Base-by-base conservation (phyloP, 2,797 vertebrate species). In the Perodicticus potto region DNA sequence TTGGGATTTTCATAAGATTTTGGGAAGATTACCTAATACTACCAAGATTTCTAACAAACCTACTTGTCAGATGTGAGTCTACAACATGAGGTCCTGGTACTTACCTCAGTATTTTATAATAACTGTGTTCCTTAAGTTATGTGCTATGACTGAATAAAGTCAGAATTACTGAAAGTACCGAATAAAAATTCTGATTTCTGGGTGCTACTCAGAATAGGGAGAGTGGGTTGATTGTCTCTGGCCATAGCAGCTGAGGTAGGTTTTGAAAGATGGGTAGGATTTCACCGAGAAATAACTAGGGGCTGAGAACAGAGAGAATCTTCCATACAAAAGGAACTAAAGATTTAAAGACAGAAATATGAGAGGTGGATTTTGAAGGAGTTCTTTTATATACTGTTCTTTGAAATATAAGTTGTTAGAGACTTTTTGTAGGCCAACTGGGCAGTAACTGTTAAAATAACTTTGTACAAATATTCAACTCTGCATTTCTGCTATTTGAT, bases 361-460 rank as follows among this genome's bases (percentile, higher is more conserved):
- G 49, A 83, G 27, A 95, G 53, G 6, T 80, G 25, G n/a, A 53
- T 76, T 94, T 86, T 70, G 34, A 91, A 78, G 73, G 19, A 81
- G 17, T 82, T 29, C 12, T 86, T 72, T 89, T 43, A 61, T 40
- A 32, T 7, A 25, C 23, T 72, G 29, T 57, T 86, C 53, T 89
- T 86, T 32, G 69, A 82, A 67, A 77, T 86, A 5, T 3, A 73
- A 76, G 17, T 61, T 73, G 27, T 80, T 85, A 55, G 1, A 76
- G 61, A 32, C 10, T 16, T 74, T 84, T 69, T n/a, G 32, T 61
- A 89, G 32, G 49, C 37, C n/a, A 49, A 29, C 11, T 73, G 57
- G 34, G 14, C 32, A 49, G 43, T 80, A 73, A 49, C 32, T 84
- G 57, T 53, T 86, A 70, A 80, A 53, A 67, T 22, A 10, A 87